Conservation (phyloP, 2,888 invertebrate species). For the Drosophila testacea region DNA sequence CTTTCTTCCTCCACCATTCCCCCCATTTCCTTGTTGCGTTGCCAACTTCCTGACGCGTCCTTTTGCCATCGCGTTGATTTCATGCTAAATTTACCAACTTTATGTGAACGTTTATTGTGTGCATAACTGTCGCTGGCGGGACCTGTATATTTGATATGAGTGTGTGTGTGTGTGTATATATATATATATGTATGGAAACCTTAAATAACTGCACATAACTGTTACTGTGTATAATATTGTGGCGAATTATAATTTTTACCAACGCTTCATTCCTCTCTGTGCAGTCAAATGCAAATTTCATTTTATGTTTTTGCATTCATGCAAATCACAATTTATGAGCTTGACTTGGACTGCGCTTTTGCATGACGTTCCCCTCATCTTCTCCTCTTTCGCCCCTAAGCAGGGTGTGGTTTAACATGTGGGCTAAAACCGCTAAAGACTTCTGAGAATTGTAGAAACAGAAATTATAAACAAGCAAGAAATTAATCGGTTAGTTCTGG, state of each 20-base stretch:
- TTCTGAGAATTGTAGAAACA: slow-evolving; percentile 9
- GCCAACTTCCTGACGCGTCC: slow-evolving; percentile 66
- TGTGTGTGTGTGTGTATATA: slow-evolving; percentile 26
- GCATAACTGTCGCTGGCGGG: slow-evolving; percentile 69
- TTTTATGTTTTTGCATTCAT: slow-evolving; percentile 72
- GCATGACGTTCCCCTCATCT: slow-evolving; percentile 17
- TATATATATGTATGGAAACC: too few species aligned
- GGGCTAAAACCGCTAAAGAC: slow-evolving; percentile 2
- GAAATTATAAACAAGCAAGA: slow-evolving; percentile 16
- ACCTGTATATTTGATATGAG: slow-evolving; percentile 18
- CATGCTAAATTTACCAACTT: slow-evolving; percentile 72
- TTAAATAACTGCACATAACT: slow-evolving; percentile 52
- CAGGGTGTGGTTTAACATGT: slow-evolving; percentile 35
- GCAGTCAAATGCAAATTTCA: slow-evolving; percentile 75
- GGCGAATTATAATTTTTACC: slow-evolving; percentile 67
- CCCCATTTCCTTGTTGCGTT: slow-evolving; percentile 7
- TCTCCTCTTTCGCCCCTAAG: neutral
- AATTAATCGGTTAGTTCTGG: neutral
- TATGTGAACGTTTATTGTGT: slow-evolving; percentile 72
- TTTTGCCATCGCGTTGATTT: slow-evolving; percentile 59
- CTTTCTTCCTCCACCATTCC: neutral
- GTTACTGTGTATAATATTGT: slow-evolving; percentile 53
- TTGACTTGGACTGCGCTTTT: slow-evolving; percentile 49
- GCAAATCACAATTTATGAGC: slow-evolving; percentile 71
- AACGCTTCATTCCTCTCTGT: slow-evolving; percentile 24